phyloP scores from a whole-genome alignment of 2,888 invertebrate genomes.

The Pachliopta kotzebuea region DNA sequence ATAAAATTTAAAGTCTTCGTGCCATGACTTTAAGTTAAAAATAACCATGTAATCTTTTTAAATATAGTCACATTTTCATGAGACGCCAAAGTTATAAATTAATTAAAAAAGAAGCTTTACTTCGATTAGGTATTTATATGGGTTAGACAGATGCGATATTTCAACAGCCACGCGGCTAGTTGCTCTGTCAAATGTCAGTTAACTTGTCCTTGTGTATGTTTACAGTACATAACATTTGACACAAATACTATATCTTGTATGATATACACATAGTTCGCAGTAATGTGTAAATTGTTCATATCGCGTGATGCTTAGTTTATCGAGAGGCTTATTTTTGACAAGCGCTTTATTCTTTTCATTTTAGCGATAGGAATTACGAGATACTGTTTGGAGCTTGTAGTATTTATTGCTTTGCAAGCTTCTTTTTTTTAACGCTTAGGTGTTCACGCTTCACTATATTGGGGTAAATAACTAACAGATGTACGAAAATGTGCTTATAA shows the following conservation, averaged over 20 bases:
- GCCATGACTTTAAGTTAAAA: too few species aligned
- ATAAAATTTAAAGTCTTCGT: neutral
- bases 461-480: neutral
- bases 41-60: too few species aligned
- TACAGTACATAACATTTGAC: neutral
- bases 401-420: neutral
- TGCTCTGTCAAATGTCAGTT: neutral
- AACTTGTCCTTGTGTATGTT: neutral
- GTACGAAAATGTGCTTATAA: neutral
- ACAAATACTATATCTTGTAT: neutral
- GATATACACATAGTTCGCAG: neutral
- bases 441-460: neutral
- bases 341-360: neutral
- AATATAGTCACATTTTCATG: neutral
- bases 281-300: conserved; percentile 2
- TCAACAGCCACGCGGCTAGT: neutral
- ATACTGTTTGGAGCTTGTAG: neutral
- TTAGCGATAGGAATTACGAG: neutral
- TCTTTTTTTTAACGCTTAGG: neutral
- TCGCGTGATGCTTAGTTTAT: neutral
- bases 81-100: neutral
- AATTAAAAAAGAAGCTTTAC: neutral
- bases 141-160: neutral
- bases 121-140: neutral
- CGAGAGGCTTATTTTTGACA: neutral